Percentiles rank a stretch among this genome's conserved stretches.
Conservation (phyloP, 2,888 invertebrate species). For the Zaprionus bogoriensis region DNA sequence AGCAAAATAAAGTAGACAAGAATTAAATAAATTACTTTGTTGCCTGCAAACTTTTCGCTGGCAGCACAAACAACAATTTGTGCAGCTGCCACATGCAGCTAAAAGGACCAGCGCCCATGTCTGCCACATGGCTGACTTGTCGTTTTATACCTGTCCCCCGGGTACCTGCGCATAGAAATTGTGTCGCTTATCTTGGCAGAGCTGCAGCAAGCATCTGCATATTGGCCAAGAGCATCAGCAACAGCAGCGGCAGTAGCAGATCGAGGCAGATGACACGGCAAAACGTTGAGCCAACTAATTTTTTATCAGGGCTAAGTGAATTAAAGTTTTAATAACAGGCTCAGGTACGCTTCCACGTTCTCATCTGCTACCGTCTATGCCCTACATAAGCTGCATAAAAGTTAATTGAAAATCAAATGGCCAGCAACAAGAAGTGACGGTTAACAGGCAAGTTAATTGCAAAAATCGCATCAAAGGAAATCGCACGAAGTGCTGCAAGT, state of each 20-base stretch:
- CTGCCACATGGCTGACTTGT: slow-evolving; percentile 44
- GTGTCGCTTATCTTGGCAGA: slow-evolving; percentile 40
- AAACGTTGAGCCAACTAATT: slow-evolving; percentile 59
- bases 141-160: slow-evolving; percentile 51
- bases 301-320: slow-evolving; percentile 61
- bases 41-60: slow-evolving; percentile 65
- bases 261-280: slow-evolving; percentile 49
- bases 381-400: slow-evolving; percentile 25
- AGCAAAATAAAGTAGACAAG: slow-evolving; percentile 37
- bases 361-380: too few relatives aligned
- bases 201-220: slow-evolving; percentile 33
- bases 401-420: slow-evolving; percentile 68
- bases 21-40: slow-evolving; percentile 75
- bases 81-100: slow-evolving; percentile 60
- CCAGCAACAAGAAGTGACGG: slow-evolving; percentile 17
- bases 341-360: too few relatives aligned
- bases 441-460: slow-evolving; percentile 35
- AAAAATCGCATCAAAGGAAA: slow-evolving; percentile 39
- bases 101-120: not conserved
- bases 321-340: slow-evolving; percentile 71
- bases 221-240: slow-evolving; percentile 32
- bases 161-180: slow-evolving; percentile 50
- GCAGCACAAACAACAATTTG: slow-evolving; percentile 68
- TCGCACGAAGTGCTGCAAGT: slow-evolving; percentile 12
- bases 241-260: not conserved